Evolutionary conservation across 2,113 vertebrate species (phyloP).

Genomic region (Ancistrus triradiatus): DNA sequence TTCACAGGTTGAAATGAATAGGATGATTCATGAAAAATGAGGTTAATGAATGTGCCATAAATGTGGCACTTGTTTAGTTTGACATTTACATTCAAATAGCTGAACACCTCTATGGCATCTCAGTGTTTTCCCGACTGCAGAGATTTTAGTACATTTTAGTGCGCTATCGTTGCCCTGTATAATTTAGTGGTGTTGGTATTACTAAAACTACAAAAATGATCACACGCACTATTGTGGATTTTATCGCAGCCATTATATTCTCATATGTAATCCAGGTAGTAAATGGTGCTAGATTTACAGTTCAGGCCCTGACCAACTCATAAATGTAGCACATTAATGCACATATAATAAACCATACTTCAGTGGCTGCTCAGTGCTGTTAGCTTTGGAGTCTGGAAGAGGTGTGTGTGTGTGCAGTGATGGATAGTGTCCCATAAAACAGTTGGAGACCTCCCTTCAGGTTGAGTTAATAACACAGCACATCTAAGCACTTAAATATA

Average conservation of each 20-base stretch:
- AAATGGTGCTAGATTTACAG: conserved; percentile 49
- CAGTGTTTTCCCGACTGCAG: neutral
- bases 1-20: conserved; percentile 41
- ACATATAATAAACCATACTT: conserved; percentile 43
- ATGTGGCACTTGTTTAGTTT: conserved; percentile 20
- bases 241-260: conserved; percentile 37
- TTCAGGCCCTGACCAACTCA: conserved; percentile 40
- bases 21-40: conserved; percentile 38
- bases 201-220: conserved; percentile 39
- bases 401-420: conserved; percentile 31
- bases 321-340: conserved; percentile 51
- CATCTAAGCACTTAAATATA: conserved; percentile 1
- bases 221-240: conserved; percentile 31
- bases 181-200: conserved; percentile 36
- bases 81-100: conserved; percentile 23
- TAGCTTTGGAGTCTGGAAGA: conserved; percentile 30
- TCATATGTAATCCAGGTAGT: conserved; percentile 39
- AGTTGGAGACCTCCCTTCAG: conserved; percentile 36
- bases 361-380: conserved; percentile 28
- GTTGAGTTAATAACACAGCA: conserved; percentile 33
- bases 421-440: conserved; percentile 38
- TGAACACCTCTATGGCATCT: neutral
- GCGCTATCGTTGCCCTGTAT: conserved; percentile 15
- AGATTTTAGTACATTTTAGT: conserved; percentile 14
- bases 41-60: conserved; percentile 27